Base-by-base conservation (phyloP, 2,888 invertebrate species). In the Coremacera marginata region DNA sequence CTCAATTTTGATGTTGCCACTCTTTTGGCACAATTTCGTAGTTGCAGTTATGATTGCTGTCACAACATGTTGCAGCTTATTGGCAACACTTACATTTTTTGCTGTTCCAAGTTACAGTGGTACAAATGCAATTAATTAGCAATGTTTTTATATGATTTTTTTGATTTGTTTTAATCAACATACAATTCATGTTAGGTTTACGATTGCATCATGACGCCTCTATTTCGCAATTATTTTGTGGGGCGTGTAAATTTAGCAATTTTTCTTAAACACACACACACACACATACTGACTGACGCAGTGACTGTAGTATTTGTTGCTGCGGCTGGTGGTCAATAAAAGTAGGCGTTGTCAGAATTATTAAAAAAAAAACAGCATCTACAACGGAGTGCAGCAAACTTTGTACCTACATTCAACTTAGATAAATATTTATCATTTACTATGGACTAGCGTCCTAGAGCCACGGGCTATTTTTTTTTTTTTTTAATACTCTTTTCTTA, bases 211-310 rank as follows among this genome's bases (percentile, higher is more conserved):
- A 37, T 37, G n/a, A 31, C 31, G 65, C 68, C 49, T 25, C 25
- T 25, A 68, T 68, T 68, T 22, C 44, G 68, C 65, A 65, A 67
- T 68, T 51, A n/a, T 71, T 34, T 5, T 70, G 31, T n/a, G 19
- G 37, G 60, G 60, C 60, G 60, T 71, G 60, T 9, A 27, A 9
- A 37, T 37, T 71, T 37, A 60, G 60, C 44, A 60, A 71, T 55
- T 70, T 55, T 70, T 70, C 34, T 44, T 34, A 34, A 44, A 44
- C 3, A 44, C 44, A 44, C 44, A 44, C 44, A 3, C 44, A 44
- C 14, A 44, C 44, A 44, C 11, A 44, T 11, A 44, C 44, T 11
- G 11, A 44, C 44, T 11, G 11, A 44, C 14, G 11, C 2, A 44
- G 57, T 19, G 19, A 22, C 55, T 19, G 55, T 44, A 11, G 9